Percentiles rank a stretch among this genome's conserved stretches.
Evolutionary conservation across 2,797 vertebrate species (phyloP).

Genomic region (Protosalanx chinensis): DNA sequence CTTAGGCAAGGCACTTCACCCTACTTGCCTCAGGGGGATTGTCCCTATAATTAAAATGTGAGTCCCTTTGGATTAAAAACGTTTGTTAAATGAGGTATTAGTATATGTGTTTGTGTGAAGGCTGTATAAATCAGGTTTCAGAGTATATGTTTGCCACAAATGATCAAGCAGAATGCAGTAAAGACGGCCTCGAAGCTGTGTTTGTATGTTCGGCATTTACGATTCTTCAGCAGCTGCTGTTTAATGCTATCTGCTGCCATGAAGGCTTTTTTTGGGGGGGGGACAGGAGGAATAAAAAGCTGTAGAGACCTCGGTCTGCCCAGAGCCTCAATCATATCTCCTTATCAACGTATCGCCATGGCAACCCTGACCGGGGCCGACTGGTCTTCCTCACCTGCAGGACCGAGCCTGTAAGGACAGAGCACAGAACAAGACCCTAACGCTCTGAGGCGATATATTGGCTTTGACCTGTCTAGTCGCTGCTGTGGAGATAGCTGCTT

Average conservation of each 20-base stretch:
- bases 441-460: neutral
- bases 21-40: too few species aligned
- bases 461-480: neutral
- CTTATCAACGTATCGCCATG: constrained; percentile 56
- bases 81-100: too few species aligned
- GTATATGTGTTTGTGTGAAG: neutral
- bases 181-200: too few species aligned
- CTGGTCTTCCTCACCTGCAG: constrained; percentile 24
- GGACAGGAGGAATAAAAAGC: constrained; percentile 4
- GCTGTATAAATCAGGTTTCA: too few species aligned
- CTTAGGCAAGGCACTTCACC: too few species aligned
- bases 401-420: neutral
- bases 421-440: neutral
- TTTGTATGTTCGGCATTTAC: too few species aligned
- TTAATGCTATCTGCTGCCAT: too few species aligned
- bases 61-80: too few species aligned
- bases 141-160: too few species aligned
- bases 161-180: too few species aligned
- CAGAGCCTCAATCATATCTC: constrained; percentile 49
- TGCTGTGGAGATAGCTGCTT: neutral
- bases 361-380: constrained; percentile 56
- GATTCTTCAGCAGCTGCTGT: neutral
- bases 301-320: constrained; percentile 18
- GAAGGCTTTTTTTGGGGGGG: too few species aligned
- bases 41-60: too few species aligned